Conservation (phyloP, 2,113 vertebrate species). For the Pavo muticus region DNA sequence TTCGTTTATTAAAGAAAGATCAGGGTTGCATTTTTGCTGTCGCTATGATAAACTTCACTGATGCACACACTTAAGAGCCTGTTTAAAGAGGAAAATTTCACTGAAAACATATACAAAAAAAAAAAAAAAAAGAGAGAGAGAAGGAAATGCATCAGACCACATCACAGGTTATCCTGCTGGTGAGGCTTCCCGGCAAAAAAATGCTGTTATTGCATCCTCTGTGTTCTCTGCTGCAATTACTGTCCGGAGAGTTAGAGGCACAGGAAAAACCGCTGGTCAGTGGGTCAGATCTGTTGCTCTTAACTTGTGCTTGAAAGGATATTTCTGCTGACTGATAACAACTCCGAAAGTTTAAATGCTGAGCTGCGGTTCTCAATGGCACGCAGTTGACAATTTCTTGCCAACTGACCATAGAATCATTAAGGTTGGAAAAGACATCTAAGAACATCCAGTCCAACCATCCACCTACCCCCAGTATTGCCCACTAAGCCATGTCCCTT, state of each 20-base stretch:
- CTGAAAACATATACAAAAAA: not conserved
- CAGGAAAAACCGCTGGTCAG: not conserved
- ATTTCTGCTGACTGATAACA: not conserved
- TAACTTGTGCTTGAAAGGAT: not conserved
- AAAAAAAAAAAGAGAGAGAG: not conserved
- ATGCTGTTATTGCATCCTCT: not conserved
- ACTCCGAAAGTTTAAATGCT: not conserved
- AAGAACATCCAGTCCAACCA: too few species aligned
- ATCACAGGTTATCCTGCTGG: slow-evolving; percentile 13
- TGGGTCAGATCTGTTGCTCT: not conserved
- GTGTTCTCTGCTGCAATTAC: not conserved
- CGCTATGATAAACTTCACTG: not conserved
- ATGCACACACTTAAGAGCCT: not conserved
- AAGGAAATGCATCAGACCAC: not conserved
- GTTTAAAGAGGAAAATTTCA: not conserved
- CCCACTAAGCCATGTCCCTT: too few species aligned
- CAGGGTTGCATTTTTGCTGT: not conserved
- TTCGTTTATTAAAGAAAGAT: not conserved
- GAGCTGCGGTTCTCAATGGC: not conserved
- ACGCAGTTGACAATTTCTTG: not conserved
- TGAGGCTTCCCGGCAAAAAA: not conserved
- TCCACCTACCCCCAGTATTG: too few species aligned
- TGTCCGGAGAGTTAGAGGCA: not conserved
- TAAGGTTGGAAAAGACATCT: too few species aligned
- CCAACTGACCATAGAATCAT: not conserved